Base-by-base conservation (phyloP, 2,888 invertebrate species). In the Psylliodes chrysocephalus region DNA sequence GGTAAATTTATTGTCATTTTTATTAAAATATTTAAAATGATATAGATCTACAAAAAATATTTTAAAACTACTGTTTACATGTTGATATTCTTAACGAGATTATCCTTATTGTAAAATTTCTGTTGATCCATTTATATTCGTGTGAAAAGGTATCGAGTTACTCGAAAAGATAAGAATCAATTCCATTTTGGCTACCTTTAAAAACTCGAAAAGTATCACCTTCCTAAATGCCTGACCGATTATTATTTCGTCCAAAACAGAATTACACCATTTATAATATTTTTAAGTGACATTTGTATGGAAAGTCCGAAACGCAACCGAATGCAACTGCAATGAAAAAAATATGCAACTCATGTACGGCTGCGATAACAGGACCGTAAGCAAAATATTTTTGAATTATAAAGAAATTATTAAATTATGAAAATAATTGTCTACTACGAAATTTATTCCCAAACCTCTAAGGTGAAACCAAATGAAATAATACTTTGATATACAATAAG, bases 261-360 rank as follows among this genome's bases (percentile, higher is more conserved):
- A 79, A 80, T 78, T 77, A 74, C 73, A 78, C 73, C 80, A 81
- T 81, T 81, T 81, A 81, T 81, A 81, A 81, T 81, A 81, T 80
- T 78, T 73, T 75, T 80, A 80, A 81, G 78, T 81, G 81, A 81
- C 81, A 78, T 75, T 75, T 80, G 77, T 72, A 78, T 79, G 76
- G 74, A 76, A 73, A 78, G 80, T 79, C 79, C 80, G 77, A 71
- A 67, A 73, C 75, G 77, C 71, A 78, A 77, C 73, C 71, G 74
- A 75, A 78, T 66, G 74, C 70, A 75, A 76, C 72, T 66, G 63
- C 69, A 67, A 72, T 65, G 67, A 69, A 76, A 76, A 75, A 76
- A 79, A 80, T 75, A 73, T 77, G 79, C 78, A 78, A 80, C 76
- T 81, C 81, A 81, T 78, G 72, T 77, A 72, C 78, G 77, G 75